phyloP scores from a whole-genome alignment of 2,888 invertebrate genomes.

The Limnephilus rhombicus region DNA sequence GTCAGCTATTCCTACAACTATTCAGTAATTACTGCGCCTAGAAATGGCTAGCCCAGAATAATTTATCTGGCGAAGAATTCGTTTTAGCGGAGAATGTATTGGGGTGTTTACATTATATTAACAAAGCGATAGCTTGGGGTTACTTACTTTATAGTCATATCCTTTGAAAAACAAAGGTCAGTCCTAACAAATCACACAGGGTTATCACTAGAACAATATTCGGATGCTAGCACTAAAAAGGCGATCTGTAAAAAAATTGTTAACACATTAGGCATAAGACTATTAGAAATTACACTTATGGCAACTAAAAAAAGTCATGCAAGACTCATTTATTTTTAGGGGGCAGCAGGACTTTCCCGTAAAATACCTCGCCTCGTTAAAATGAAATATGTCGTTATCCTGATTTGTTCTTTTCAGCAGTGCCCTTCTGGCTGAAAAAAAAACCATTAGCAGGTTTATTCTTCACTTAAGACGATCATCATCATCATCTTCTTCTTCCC shows the following conservation, averaged over 20 bases:
- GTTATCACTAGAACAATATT: not conserved
- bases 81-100: not conserved
- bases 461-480: not conserved
- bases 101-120: not conserved
- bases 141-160: not conserved
- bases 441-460: not conserved
- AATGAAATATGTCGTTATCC: not conserved
- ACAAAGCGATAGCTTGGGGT: not conserved
- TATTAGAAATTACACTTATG: not conserved
- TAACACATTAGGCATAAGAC: too few species aligned
- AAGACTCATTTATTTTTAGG: not conserved
- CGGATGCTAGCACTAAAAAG: not conserved
- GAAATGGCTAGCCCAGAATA: not conserved
- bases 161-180: not conserved
- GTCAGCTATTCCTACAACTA: not conserved
- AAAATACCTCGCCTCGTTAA: not conserved
- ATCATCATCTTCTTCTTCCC: too few species aligned
- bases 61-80: not conserved
- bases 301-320: not conserved
- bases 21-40: not conserved
- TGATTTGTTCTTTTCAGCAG: too few species aligned
- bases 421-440: too few species aligned
- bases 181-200: not conserved
- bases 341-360: not conserved
- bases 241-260: not conserved